Evolutionary conservation across 2,113 vertebrate species (phyloP), one percentile per base, ranked within the genome.

Genomic region (Toxostoma redivivum): DNA sequence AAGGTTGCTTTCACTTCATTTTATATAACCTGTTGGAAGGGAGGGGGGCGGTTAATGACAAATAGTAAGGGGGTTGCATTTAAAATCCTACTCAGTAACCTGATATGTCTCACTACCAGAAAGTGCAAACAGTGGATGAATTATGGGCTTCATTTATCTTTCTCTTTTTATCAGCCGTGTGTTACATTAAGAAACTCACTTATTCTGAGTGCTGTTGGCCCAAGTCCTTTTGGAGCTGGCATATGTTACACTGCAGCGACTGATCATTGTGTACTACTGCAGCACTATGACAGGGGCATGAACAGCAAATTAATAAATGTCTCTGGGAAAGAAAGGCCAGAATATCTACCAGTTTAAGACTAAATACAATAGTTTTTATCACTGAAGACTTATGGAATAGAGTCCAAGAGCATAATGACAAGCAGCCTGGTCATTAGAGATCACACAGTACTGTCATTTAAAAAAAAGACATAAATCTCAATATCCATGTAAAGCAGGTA

Each of bases 131-230:
- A 57, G 51, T 76, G 86, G 93, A 92, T 77, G 71, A 76, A 35
- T 94, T 86, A 88, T 58, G 69, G 16, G 2, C 37, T 90, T 91
- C 74, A 58, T 95, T 78, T 44, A 31, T 94, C 95, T 96, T 95
- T 85, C 67, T 40, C 51, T 66, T 91, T 84, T 86, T 92, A 89
- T 97, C 93, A 97, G 91, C 76, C 16, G 0, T 77, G 85, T 66
- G 67, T 89, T 61, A 15, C 33, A 10, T 86, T 90, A 44, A 76
- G 76, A 81, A 96, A 94, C 53, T 93, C 90, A 96, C 92, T 97
- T 90, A 95, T n/a, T 85, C 47, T 81, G 90, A 89, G 88, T 95
- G 82, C 77, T 93, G 61, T 93, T 94, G 94, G 91, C 95, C 85
- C 90, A 57, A 37, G 61, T 88, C 50, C 89, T 88, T 93, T 90